These are phyloP conservation scores for Encarsia formosa DNA, from an alignment of 2,888 invertebrate genomes.

Conservation along the genomic window DNA sequence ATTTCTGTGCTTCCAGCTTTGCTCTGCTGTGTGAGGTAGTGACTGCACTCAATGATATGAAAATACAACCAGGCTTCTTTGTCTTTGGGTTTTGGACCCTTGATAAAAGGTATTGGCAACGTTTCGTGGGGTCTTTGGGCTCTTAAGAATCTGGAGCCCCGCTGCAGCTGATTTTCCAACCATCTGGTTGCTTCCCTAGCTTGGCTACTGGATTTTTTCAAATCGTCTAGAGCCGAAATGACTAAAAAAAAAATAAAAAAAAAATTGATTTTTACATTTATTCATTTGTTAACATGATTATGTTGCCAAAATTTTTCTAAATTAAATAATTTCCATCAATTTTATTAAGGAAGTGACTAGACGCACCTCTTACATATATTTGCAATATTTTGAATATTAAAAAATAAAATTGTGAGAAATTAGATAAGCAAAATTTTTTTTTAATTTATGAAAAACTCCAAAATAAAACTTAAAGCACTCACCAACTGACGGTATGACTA, in stretches of 20 bases:
- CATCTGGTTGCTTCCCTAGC: constrained; percentile 91
- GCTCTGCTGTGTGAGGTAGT: constrained; percentile 64
- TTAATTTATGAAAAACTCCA: no score
- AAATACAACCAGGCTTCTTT: constrained; percentile 70
- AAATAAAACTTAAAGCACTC: no score
- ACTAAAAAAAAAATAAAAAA: constrained; percentile 59
- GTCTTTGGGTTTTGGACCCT: constrained; percentile 74
- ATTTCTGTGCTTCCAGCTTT: constrained; percentile 50
- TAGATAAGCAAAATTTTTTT: no score
- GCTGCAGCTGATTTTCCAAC: constrained; percentile 82
- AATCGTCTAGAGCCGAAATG: constrained; percentile 79
- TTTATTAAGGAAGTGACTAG: no score
- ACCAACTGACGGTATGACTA: constrained; percentile 86
- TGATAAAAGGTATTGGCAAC: constrained; percentile 66
- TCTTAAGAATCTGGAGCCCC: constrained; percentile 81
- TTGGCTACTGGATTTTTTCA: constrained; percentile 78
- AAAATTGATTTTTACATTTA: no score
- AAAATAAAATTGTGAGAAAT: no score
- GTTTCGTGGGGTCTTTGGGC: constrained; percentile 83
- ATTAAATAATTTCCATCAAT: no score
- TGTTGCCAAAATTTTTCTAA: no score
- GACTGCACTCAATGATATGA: constrained; percentile 80
- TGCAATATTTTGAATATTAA: no score
- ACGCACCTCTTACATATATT: no score
- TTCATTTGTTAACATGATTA: no score